phyloP scores from a whole-genome alignment of 1,140 invertebrate genomes.

The Papilio dardanus region DNA sequence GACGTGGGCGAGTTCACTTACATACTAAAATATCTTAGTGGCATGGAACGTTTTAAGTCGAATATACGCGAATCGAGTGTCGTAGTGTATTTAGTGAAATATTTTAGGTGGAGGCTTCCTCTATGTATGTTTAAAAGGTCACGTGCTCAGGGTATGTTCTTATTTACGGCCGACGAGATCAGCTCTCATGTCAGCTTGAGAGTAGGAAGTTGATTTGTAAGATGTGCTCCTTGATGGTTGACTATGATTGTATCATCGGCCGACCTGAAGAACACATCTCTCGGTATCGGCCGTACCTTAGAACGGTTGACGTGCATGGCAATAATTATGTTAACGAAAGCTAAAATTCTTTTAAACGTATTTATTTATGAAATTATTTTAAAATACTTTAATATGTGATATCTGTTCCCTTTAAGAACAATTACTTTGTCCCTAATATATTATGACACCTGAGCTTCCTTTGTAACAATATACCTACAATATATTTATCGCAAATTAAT shows the following conservation, averaged over 20 bases:
- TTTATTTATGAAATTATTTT: neutral
- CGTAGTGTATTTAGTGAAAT: no score
- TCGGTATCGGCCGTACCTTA: neutral
- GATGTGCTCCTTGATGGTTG: neutral
- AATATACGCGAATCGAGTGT: neutral
- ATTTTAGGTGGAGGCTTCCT: neutral
- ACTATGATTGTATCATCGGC: neutral
- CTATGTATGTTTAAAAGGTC: neutral
- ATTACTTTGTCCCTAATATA: neutral
- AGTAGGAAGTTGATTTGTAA: neutral
- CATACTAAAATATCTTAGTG: neutral
- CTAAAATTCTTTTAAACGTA: neutral
- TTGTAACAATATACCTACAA: neutral
- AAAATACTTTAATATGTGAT: neutral
- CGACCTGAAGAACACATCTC: neutral
- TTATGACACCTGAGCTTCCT: neutral
- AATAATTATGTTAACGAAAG: neutral
- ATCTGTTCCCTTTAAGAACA: neutral
- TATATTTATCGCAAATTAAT: neutral
- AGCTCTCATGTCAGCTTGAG: neutral
- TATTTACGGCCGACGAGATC: neutral
- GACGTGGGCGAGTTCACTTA: neutral
- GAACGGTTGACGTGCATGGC: neutral
- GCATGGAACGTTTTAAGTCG: neutral
- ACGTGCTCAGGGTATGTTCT: neutral